A percentile compares a stretch with the other conserved stretches of the same genome.
Evolutionary conservation across 2,888 invertebrate genomes (phyloP).

Genomic region (Iselma pallidipennis): DNA sequence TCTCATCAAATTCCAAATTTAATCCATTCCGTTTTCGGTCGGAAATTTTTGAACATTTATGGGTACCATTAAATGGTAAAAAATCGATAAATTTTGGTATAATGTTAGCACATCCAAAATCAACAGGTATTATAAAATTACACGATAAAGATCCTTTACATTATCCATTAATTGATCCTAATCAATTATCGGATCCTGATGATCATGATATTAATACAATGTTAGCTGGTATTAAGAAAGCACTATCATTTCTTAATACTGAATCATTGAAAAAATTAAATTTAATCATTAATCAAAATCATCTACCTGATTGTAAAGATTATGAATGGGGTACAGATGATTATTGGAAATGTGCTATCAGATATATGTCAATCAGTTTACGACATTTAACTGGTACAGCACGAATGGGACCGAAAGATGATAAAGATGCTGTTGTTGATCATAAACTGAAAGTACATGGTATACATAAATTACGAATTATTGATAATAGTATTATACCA

Average conservation of each 20-base stretch:
- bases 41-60: conserved; percentile 62
- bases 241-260: conserved; percentile 56
- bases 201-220: conserved; percentile 54
- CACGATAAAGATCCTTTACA: conserved; percentile 71
- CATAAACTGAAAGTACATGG: conserved; percentile 66
- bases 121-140: conserved; percentile 70
- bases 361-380: conserved; percentile 50
- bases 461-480: conserved; percentile 63
- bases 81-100: too few species aligned
- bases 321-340: conserved; percentile 63
- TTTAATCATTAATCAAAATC: too few species aligned
- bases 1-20: not conserved
- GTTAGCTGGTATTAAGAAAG: conserved; percentile 55
- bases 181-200: conserved; percentile 73
- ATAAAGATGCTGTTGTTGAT: conserved; percentile 66
- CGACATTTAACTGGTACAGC: conserved; percentile 66
- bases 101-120: conserved; percentile 68
- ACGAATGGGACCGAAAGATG: conserved; percentile 45
- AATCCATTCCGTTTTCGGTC: too few species aligned
- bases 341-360: conserved; percentile 71
- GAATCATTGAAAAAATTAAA: too few species aligned
- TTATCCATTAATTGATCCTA: conserved; percentile 75
- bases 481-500: conserved; percentile 71
- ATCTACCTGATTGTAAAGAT: conserved; percentile 60
- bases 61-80: conserved; percentile 51